Conservation (phyloP, 2,888 invertebrate genomes). For the Halictus ligatus region DNA sequence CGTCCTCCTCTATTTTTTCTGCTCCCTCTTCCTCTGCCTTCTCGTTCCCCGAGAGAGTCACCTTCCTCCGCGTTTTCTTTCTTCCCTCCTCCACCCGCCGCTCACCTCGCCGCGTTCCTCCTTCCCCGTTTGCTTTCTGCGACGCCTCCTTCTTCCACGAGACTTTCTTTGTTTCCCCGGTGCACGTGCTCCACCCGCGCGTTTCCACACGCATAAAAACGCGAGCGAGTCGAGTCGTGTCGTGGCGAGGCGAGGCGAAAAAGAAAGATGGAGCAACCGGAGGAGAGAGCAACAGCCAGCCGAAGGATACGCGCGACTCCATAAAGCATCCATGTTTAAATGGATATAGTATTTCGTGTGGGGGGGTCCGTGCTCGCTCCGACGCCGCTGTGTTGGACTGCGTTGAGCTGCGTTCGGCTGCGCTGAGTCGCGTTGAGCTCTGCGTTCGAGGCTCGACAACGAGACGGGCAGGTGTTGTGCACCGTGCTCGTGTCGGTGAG, state of each 20-base stretch:
- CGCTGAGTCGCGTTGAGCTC: neutral
- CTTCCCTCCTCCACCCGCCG: slow-evolving; percentile 21
- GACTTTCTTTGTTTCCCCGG: slow-evolving; percentile 69
- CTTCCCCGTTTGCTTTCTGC: slow-evolving; percentile 39
- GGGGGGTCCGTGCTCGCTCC: slow-evolving; percentile 43
- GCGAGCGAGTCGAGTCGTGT: slow-evolving; percentile 2
- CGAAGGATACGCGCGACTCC: slow-evolving; percentile 65
- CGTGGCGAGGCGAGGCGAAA: neutral
- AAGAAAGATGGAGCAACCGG: slow-evolving; percentile 25
- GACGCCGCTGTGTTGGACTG: slow-evolving; percentile 41
- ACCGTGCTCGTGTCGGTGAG: slow-evolving; percentile 43
- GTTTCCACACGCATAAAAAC: slow-evolving; percentile 60
- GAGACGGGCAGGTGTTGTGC: slow-evolving; percentile 67
- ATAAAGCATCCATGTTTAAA: slow-evolving; percentile 66
- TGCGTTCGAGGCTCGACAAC: slow-evolving; percentile 39
- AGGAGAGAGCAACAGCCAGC: slow-evolving; percentile 32
- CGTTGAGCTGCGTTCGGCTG: slow-evolving; percentile 32
- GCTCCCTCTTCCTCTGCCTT: neutral
- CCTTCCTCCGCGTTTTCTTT: slow-evolving; percentile 44
- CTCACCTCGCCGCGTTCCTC: slow-evolving; percentile 23
- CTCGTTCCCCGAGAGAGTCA: slow-evolving; percentile 53
- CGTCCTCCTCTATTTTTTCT: neutral
- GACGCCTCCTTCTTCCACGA: slow-evolving; percentile 59
- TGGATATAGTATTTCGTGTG: slow-evolving; percentile 66
- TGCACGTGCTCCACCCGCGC: slow-evolving; percentile 73